Base-by-base conservation (phyloP, 2,797 vertebrate genomes). In the Catharus ustulatus region DNA sequence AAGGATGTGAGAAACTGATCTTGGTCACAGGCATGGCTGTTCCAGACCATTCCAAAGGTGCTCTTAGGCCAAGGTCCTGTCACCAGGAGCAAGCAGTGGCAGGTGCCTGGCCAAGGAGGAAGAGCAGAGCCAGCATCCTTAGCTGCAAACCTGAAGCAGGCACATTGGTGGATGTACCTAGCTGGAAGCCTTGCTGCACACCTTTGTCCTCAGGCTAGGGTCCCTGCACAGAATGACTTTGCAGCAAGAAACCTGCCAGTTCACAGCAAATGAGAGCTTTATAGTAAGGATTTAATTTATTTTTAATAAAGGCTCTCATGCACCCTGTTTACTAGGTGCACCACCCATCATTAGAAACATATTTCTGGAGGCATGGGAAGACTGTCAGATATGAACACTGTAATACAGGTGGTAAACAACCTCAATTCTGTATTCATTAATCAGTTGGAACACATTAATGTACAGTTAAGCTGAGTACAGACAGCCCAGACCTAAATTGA, bases 381-480 rank as follows among this genome's bases (percentile, higher is more conserved):
- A 30, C 69, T 93, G 40, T 91, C 26, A 73, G 77, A 72, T 34
- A 23, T 11, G 51, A 87, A 46, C 14, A 20, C 58, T 90, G 38
- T 64, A 40, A 23, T 81, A 45, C 84, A 91, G 92, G 93, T 92
- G 80, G 61, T 66, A 82, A 87, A 86, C 0, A 1, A 64, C 85
- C 79, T 95, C 43, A 87, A 59, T 90, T 88, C 72, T 76, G 26
- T 77, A 48, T 72, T 84, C 49, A 46, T 90, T 90, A 90, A 90
- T 93, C 94, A 87, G 62, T 77, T 94, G 93, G 80, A 93, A 77
- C 58, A 63, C 48, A 57, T 87, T 83, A 76, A 84, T 88, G 22
- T 24, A 38, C 42, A 74, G 74, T 68, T 76, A 74, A 80, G 69
- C 66, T 90, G 62, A 74, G 87, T 61, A 32, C 48, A 77, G 45